These are phyloP conservation scores for Leucoraja erinaceus DNA, from an alignment of 2,113 vertebrate species.

Conservation along the genomic window DNA sequence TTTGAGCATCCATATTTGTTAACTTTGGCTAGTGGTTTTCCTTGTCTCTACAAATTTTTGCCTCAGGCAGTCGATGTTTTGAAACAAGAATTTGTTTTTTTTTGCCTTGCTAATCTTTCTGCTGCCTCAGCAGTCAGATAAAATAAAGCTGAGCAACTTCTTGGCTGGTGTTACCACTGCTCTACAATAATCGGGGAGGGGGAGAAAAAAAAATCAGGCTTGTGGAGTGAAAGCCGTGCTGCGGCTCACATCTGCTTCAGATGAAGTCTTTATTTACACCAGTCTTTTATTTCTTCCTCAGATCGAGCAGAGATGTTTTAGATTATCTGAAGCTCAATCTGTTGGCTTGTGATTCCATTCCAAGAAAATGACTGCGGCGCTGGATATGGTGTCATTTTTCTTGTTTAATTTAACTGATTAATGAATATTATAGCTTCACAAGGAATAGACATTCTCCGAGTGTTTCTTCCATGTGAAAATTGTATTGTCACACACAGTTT, in stretches of 20 bases:
- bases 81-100: constrained; percentile 29
- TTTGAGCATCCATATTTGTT: constrained; percentile 3
- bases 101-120: constrained; percentile 23
- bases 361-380: constrained; percentile 15
- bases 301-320: constrained; percentile 28
- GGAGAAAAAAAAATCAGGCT: background rate
- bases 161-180: background rate
- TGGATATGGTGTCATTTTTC: constrained; percentile 15
- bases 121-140: constrained; percentile 34
- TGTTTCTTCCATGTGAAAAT: background rate
- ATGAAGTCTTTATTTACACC: constrained; percentile 36
- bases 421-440: background rate
- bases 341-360: constrained; percentile 27
- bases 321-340: constrained; percentile 37
- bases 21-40: constrained; percentile 32
- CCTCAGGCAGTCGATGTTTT: constrained; percentile 1
- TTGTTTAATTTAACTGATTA: constrained; percentile 29
- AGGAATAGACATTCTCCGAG: background rate
- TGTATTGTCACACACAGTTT: background rate
- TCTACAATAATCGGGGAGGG: background rate
- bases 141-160: constrained; percentile 28
- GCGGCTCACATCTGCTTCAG: constrained; percentile 33
- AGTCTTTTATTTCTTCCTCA: constrained; percentile 36
- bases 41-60: background rate
- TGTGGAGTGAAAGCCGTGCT: background rate